phyloP scores from a whole-genome alignment of 1,140 invertebrate species.

The Polypedilum vanderplanki region DNA sequence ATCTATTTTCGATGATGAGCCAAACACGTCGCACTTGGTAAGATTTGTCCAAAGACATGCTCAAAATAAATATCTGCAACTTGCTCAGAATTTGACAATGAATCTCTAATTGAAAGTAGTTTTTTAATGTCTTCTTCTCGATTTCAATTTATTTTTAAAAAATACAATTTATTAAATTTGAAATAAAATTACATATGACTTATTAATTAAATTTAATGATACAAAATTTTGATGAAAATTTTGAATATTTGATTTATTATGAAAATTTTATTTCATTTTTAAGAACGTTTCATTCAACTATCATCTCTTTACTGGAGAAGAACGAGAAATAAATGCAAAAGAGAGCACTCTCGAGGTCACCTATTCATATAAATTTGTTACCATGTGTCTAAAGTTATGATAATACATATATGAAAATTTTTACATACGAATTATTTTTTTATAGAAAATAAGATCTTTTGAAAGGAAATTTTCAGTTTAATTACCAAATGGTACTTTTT shows the following conservation, averaged over 20 bases:
- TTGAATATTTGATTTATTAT: too few species aligned
- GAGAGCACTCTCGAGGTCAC: too few species aligned
- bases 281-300: not conserved
- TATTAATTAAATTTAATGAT: too few species aligned
- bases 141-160: too few species aligned
- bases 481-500: not conserved
- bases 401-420: not conserved
- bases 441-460: not conserved
- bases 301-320: not conserved
- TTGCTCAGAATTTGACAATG: slow-evolving; percentile 36
- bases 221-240: too few species aligned
- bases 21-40: slow-evolving; percentile 80
- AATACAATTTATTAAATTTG: too few species aligned
- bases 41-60: slow-evolving; percentile 73
- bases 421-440: not conserved
- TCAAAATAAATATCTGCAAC: slow-evolving; percentile 47
- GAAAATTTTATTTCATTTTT: not conserved
- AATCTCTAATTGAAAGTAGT: slow-evolving; percentile 53
- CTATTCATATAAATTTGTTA: not conserved
- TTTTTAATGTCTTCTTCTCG: slow-evolving; percentile 55
- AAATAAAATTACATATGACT: too few species aligned
- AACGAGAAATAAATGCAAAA: not conserved
- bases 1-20: too few species aligned
- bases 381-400: not conserved
- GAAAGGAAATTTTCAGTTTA: not conserved